Base-by-base conservation (phyloP, 2,888 invertebrate genomes). In the Erebia epiphron region DNA sequence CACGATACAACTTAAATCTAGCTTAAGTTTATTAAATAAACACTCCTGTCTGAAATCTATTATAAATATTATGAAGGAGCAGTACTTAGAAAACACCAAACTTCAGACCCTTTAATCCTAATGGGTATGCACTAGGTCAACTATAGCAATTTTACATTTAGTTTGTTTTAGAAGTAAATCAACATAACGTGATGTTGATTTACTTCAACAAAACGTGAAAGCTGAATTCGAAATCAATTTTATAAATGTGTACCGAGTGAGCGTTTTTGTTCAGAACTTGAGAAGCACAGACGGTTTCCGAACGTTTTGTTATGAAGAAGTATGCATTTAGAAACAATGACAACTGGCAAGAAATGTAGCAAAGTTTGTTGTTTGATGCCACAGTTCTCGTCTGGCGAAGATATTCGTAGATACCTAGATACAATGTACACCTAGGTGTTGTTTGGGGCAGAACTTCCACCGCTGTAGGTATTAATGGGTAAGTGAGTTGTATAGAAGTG, bases 261-360 rank as follows among this genome's bases (percentile, higher is more conserved):
- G 35, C 35, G 35, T 58, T 11, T 26, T 35, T n/a, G 14, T 58
- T 58, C 52, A 52, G 58, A 58, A 58, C 61, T 16, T 16, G 14
- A 49, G 21, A 46, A 21, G 46, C 62, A 18, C 56, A 3, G 46
- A 46, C 43, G 18, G 46, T 61, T 61, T 61, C 46, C 21, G 62
- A 49, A 49, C 62, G 46, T 46, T 49, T 62, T 49, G 62, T 62
- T 62, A 62, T 18, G 62, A 21, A 62, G 61, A 61, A 43, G 16
- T 49, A 21, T 49, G 62, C 43, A 61, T 49, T 62, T 49, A 49
- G 46, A 62, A 62, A 62, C 62, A 62, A 49, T 49, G 18, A 49
- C 62, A 62, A 62, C 46, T 62, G 46, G 62, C 62, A 62, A 62
- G 62, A 62, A 46, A 46, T 21, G 62, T 14, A 62, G 21, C 21